Conservation (phyloP, 2,797 vertebrate genomes). For the Neosilurus mollespiculum region DNA sequence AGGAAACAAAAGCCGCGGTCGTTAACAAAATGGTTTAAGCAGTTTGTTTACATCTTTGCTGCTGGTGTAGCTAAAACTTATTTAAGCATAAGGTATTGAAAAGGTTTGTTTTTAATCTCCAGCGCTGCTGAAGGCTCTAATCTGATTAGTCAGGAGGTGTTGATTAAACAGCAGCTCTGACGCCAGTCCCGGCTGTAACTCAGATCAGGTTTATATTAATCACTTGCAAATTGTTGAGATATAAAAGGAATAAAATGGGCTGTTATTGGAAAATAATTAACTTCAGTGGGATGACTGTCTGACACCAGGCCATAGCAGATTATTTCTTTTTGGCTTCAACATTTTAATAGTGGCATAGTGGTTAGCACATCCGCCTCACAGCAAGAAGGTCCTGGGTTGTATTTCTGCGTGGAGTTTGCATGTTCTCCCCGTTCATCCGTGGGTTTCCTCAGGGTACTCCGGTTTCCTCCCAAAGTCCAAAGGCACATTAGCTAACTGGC, state of each 20-base stretch:
- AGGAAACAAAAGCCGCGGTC: neutral
- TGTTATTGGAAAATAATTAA: neutral
- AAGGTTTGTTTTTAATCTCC: neutral
- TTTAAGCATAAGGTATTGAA: neutral
- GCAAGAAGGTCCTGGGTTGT: too few species aligned
- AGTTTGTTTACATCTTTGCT: neutral
- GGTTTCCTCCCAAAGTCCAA: too few species aligned
- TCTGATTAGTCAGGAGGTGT: neutral
- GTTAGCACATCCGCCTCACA: too few species aligned
- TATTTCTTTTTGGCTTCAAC: too few species aligned
- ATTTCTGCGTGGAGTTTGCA: too few species aligned
- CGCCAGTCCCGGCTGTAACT: neutral
- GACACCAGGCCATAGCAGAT: neutral
- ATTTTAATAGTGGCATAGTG: too few species aligned
- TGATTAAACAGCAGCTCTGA: neutral
- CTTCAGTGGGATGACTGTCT: neutral
- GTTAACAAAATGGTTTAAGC: neutral
- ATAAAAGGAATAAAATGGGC: neutral
- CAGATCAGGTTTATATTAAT: conserved; percentile 10
- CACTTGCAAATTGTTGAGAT: neutral
- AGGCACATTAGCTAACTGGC: too few species aligned
- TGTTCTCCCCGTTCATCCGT: too few species aligned
- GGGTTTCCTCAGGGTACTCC: too few species aligned
- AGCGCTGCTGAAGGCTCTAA: neutral
- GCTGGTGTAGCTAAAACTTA: neutral